phyloP scores from a whole-genome alignment of 2,888 invertebrate genomes.

The Lacanobia oleracea region DNA sequence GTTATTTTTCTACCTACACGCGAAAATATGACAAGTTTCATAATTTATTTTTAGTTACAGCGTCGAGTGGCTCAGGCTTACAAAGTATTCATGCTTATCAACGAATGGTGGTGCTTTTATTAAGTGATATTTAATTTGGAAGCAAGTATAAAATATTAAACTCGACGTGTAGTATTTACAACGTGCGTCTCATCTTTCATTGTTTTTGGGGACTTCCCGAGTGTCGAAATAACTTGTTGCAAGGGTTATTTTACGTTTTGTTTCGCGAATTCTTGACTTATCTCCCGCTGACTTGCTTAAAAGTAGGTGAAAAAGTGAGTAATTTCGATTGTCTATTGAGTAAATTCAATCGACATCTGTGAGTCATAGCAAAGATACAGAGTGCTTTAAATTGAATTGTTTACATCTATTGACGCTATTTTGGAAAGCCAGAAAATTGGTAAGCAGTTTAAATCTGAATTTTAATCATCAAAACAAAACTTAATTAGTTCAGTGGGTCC shows the following conservation, averaged over 20 bases:
- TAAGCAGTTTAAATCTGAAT: slow-evolving; percentile 8
- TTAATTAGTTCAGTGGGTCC: too few relatives aligned
- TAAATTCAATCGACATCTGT: slow-evolving; percentile 24
- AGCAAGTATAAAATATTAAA: too few relatives aligned
- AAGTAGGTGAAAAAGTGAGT: slow-evolving; percentile 25
- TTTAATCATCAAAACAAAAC: neutral
- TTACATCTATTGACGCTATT: neutral
- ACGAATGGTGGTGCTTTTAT: slow-evolving; percentile 16
- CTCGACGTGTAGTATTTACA: too few relatives aligned
- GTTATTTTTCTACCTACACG: slow-evolving; percentile 60
- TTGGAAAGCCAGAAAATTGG: slow-evolving; percentile 1
- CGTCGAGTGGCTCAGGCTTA: slow-evolving; percentile 37
- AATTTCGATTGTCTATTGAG: slow-evolving; percentile 28
- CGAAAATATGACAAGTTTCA: slow-evolving; percentile 64
- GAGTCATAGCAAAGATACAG: slow-evolving; percentile 41
- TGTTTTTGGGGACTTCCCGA: slow-evolving; percentile 52
- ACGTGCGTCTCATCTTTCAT: slow-evolving; percentile 45
- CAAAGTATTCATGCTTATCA: slow-evolving; percentile 39
- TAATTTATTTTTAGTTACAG: slow-evolving; percentile 70
- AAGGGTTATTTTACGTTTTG: slow-evolving; percentile 24
- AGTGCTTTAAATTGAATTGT: slow-evolving; percentile 28
- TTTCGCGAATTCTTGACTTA: slow-evolving; percentile 7
- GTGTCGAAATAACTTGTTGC: slow-evolving; percentile 18
- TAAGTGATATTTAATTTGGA: slow-evolving; percentile 19
- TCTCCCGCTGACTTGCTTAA: slow-evolving; percentile 10